Base-by-base conservation (phyloP, 2,113 vertebrate species). In the Taxidea taxus region DNA sequence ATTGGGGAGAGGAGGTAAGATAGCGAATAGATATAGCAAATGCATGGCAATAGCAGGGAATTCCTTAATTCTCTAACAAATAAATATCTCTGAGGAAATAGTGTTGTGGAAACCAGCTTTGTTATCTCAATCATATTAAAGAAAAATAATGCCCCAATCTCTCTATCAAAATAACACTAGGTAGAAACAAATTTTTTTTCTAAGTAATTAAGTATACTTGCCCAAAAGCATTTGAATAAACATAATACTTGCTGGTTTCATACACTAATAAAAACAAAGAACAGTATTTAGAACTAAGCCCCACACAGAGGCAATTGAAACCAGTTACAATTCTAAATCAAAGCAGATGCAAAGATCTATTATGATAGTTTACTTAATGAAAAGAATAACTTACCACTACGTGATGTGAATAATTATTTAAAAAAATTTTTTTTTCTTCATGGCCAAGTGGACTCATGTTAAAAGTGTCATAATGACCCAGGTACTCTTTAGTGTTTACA, bases 131-230 rank as follows among this genome's bases (percentile, higher is more conserved):
- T 34, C 25, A 11, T 54, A 91, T 74, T 95, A 95, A 89, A 93
- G 72, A 83, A 64, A 92, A 87, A 75, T 27, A 94, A 90, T 49
- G 37, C 8, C 25, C 51, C 20, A 58, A 34, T 78, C 15, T 93
- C 39, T 83, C 37, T 97, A 66, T 51, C 72, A 58, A 87, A 66
- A 94, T 75, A 66, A 66, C 29, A 96, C 87, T 85, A 9, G 62
- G 20, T 37, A 74, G 16, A 83, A 77, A 74, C 18, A 74, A 91
- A 54, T 3, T 11, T 51, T 58, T 91, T 82, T 51, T 47, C 31
- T 83, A 49, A 64, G 47, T 74, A 93, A 78, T n/a, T 91, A 88
- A 82, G 10, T 85, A 58, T 54, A 25, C 91, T 97, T 97, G 39
- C 5, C 37, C 42, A 87, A 64, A 91, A 82, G 31, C 47, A 81